phyloP scores from a whole-genome alignment of 1,140 invertebrate species.

The Melanaphis sacchari region DNA sequence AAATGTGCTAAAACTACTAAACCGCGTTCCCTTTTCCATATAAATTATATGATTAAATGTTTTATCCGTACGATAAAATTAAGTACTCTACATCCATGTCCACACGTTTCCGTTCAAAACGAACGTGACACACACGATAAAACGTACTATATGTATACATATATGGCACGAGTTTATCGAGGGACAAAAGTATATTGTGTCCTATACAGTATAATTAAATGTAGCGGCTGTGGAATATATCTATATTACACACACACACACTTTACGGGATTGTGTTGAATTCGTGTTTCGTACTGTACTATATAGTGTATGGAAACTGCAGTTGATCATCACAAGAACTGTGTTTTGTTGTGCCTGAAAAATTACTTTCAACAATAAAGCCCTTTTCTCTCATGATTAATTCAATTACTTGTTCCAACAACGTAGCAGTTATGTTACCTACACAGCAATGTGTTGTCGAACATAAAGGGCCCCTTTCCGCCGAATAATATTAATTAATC shows the following conservation, averaged over 20 bases:
- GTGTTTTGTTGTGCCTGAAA: conserved; percentile 3
- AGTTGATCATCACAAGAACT: background rate
- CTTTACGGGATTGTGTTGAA: background rate
- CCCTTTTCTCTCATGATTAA: conserved; percentile 44
- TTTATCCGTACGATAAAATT: background rate
- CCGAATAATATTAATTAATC: background rate
- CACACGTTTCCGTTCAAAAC: background rate
- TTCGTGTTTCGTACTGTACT: background rate
- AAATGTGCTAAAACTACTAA: too few relatives aligned
- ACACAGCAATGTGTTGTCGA: conserved; percentile 18
- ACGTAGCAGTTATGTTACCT: conserved; percentile 26
- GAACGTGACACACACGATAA: background rate
- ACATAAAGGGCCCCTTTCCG: background rate
- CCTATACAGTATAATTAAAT: background rate
- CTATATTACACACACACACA: background rate
- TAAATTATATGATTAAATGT: background rate
- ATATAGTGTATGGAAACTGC: background rate
- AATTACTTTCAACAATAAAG: conserved; percentile 31
- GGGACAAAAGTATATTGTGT: background rate
- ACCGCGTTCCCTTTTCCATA: background rate
- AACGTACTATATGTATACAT: too few relatives aligned
- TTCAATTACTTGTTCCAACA: conserved; percentile 45
- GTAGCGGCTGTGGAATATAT: background rate
- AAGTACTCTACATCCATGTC: background rate
- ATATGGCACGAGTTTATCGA: background rate